These are phyloP conservation scores for Ptilonorhynchus violaceus DNA, from an alignment of 2,113 vertebrate genomes.

Conservation along the genomic window DNA sequence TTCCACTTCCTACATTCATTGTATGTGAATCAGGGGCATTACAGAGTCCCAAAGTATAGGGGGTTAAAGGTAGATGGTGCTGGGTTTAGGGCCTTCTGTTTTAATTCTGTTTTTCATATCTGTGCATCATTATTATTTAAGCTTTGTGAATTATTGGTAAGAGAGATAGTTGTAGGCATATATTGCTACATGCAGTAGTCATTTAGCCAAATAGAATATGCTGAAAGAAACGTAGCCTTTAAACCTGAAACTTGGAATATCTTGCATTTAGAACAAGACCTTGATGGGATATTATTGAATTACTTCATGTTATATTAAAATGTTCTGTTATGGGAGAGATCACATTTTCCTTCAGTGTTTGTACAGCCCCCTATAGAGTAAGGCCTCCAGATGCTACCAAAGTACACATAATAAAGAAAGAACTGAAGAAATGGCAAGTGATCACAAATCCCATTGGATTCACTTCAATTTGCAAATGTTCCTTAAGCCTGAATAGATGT, in stretches of 20 bases:
- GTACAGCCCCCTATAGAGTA: background rate
- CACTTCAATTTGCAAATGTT: background rate
- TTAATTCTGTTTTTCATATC: background rate
- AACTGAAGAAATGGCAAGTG: background rate
- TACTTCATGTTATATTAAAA: slow-evolving; percentile 1
- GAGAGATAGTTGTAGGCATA: background rate
- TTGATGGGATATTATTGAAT: background rate
- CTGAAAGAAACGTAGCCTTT: background rate
- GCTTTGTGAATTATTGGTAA: background rate
- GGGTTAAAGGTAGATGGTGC: background rate
- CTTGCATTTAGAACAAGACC: background rate
- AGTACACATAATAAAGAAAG: background rate
- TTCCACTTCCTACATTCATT: background rate
- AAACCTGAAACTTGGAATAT: background rate
- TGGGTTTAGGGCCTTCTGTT: background rate
- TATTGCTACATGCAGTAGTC: background rate
- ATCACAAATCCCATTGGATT: slow-evolving; percentile 8
- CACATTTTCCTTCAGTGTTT: background rate
- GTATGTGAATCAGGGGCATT: background rate
- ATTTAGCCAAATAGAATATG: background rate
- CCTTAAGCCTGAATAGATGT: background rate
- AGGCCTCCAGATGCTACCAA: background rate
- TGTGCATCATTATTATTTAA: background rate
- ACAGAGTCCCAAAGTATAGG: background rate
- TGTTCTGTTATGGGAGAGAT: background rate